Base-by-base conservation (phyloP, 2,797 vertebrate species). In the Hirundo rustica region DNA sequence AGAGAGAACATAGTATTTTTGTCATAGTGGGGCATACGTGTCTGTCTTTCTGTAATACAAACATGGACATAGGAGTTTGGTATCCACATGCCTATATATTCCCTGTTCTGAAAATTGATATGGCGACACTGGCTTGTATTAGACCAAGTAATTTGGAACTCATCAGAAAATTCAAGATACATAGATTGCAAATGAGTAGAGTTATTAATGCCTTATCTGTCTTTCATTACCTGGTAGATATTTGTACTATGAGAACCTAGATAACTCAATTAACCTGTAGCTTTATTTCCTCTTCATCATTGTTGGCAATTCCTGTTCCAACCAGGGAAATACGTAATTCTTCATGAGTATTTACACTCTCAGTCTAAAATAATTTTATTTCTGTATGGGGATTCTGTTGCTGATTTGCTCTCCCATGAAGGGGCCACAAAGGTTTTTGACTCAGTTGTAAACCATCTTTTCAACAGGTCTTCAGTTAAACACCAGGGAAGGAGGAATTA, bases 21-120 rank as follows among this genome's bases (percentile, higher is more conserved):
- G 9, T 61, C 65, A 16, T 4, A n/a, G 15, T 27, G 50, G 17
- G 4, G 2, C 15, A 27, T 70, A 32, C 0, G 0, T 25, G 12
- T 72, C 55, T 19, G 17, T 50, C 61, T 50, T 71, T 64, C 23
- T 64, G 22, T 53, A 6, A 22, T 67, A 48, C 5, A 62, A 76
- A 70, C 7, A 6, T 30, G 17, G 51, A 7, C n/a, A 74, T 21
- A 11, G 7, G 22, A 48, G 18, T 81, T 67, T 71, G 38, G 26
- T 85, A 47, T 71, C 48, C 40, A 38, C 26, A 20, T 87, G 42
- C 9, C 40, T 62, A n/a, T 76, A 5, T 57, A 23, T 57, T 95
- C 13, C 5, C 10, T 67, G 0, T 85, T 44, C 65, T 57, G 42
- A 74, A 68, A 54, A 53, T 48, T 62, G 15, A 7, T 44, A 8